Base-by-base conservation (phyloP, 2,888 invertebrate species). In the Spodoptera exigua region DNA sequence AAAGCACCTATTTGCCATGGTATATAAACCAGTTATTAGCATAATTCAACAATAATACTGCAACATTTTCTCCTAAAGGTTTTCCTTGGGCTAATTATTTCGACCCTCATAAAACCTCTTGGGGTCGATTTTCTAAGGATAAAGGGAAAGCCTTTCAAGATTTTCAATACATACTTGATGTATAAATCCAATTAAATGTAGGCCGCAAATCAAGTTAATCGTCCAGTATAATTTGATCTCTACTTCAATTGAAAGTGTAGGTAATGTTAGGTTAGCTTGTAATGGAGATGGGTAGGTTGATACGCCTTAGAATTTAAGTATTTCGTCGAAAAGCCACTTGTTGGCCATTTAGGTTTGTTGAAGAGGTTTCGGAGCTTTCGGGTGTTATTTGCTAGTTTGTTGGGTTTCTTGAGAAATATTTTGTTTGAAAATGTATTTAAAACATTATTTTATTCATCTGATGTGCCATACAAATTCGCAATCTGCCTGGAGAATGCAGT, bases 141-240 rank as follows among this genome's bases (percentile, higher is more conserved):
- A 41, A 66, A 66, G 72, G 45, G 37, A 43, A 43, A 66, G 21
- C 73, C 68, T 58, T 72, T 58, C 27, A 47, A 48, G n/a, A 27
- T 37, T 21, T 46, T 43, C 39, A 46, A 73, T 73, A 36, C 40
- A 45, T 40, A 36, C 32, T 74, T 61, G 52, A 74, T 60, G 21
- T 41, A 51, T 61, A 61, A 53, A 52, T 53, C 41, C 53, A 68
- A 68, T 69, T 68, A 68, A 13, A 7, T n/a, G 21, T 27, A 27
- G 27, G 27, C 27, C 27, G 27, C 27, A 27, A 9, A 27, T 27
- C 27, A 7, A 27, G 27, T 27, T 27, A 27, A 9, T 1, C 9
- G 9, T 7, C 27, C 27, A 27, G 27, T 17, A 46, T 51, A 66
- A 40, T 44, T 45, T 37, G 34, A 13, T 35, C 27, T 27, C 27